Percentiles rank a stretch among this genome's conserved stretches.
Evolutionary conservation across 2,888 invertebrate genomes (phyloP).

Genomic region (Polydrusus cervinus): DNA sequence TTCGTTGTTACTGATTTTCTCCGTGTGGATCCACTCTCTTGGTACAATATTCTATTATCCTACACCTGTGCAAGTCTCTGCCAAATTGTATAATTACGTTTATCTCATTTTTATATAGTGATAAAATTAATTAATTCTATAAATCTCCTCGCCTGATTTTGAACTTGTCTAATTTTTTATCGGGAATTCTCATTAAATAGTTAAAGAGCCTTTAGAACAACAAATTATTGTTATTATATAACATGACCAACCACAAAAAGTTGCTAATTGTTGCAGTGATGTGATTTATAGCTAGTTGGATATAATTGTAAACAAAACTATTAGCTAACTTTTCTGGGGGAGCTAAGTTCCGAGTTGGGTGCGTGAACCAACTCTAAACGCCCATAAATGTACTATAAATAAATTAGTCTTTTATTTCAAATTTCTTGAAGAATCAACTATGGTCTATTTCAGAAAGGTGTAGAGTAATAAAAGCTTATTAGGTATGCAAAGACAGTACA

Average conservation of each 20-base stretch:
- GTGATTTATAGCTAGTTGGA: neutral
- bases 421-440: too few species aligned
- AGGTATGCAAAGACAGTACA: too few species aligned
- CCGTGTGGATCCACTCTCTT: too few species aligned
- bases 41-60: too few species aligned
- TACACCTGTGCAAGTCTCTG: too few species aligned
- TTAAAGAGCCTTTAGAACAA: neutral
- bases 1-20: too few species aligned
- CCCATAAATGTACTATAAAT: too few species aligned
- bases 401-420: too few species aligned
- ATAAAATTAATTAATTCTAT: neutral
- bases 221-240: slow-evolving; percentile 3
- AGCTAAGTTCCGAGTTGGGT: too few species aligned
- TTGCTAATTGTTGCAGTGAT: slow-evolving; percentile 4
- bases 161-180: neutral
- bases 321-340: neutral
- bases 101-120: neutral
- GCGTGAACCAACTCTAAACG: too few species aligned
- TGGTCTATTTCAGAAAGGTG: too few species aligned
- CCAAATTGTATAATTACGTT: neutral
- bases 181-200: neutral
- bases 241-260: neutral
- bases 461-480: too few species aligned
- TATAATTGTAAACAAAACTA: neutral
- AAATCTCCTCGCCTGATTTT: neutral